Evolutionary conservation across 2,888 invertebrate species (phyloP), one percentile per base, ranked within the genome.

Genomic region (Aspidapion aeneum): DNA sequence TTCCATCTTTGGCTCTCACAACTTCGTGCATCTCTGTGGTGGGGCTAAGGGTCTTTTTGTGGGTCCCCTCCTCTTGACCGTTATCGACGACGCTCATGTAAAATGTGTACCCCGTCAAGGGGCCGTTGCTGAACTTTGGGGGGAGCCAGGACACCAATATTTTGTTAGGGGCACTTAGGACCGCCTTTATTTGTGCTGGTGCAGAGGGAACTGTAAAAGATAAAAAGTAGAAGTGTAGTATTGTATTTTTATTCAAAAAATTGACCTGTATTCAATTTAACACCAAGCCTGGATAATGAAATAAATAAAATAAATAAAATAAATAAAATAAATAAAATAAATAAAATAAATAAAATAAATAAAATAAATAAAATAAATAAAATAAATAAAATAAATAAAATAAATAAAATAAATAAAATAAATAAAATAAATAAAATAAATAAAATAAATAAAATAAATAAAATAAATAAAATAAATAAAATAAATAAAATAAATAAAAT

Each of bases 81-180:
- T 90, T 90, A 79, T 90, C 90, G 68, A 91, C 84, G 68, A 90
- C 86, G 70, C 90, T 88, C 89, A 90, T 90, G 74, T 93, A 93
- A 71, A 94, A 87, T 9, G 91, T 91, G 77, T 93, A 94, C 48
- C 90, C 90, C 0, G 89, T 90, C 19, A 94, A 83, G 61, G 90
- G 86, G 18, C 96, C 96, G 77, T 96, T 96, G 55, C 90, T 90
- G 67, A 87, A 86, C 18, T 87, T 81, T 0, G 96, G 96, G 17
- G 94, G 94, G 68, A 93, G 83, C 96, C 96, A 96, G 18, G 95
- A 93, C 50, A 94, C 89, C 63, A 94, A 84, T 70, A 94, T 91
- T 80, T 93, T 92, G 76, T 91, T 92, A 51, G 89, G 85, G 49
- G 93, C 92, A 69, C 92, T 92, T 60, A 93, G 89, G 61, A 93